Evolutionary conservation across 2,113 vertebrate genomes (phyloP), one percentile per base, ranked within the genome.

Genomic region (Cryptomyrus ogoouensis): DNA sequence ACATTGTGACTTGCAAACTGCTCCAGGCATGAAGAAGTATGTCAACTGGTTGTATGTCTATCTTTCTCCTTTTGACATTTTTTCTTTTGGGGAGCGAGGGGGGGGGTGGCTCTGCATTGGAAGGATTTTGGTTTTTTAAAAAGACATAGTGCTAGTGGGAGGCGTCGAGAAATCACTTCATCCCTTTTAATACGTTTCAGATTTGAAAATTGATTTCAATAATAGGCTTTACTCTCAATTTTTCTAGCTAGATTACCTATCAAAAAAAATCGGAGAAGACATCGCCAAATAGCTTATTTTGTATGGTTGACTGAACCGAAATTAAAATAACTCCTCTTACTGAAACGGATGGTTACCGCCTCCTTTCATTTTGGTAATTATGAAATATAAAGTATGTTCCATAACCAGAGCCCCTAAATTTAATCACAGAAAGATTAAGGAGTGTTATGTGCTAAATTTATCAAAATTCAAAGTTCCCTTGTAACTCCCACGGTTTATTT

Each of bases 141-240:
- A 52, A 87, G 17, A 58, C 56, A 58, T 35, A 56, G 50, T 87
- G 17, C 50, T 50, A 52, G 17, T 15, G 12, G 85, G 13, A 87
- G 50, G 17, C 31, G 0, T 47, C n/a, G 31, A 53, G 50, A 87
- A 56, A 87, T 42, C 74, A n/a, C 17, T 39, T 87, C 31, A 17
- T 87, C n/a, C 27, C 12, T 17, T 87, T 35, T 53, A 53, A 87
- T 53, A 39, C 31, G 17, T 56, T 56, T 87, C 50, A 52, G n/a
- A 53, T 87, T 87, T 87, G 85, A 87, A 56, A 35, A 87, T n/a
- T 87, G 85, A 87, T 53, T 87, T 56, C 13, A 53, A 56, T 52
- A 87, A 53, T 53, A 87, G 50, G n/a, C 15, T 47, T 47, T 49
- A 10, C 44, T 85, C 44, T 86, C n/a, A 47, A 12, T 24, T 47